Evolutionary conservation across 2,113 vertebrate species (phyloP).

Genomic region (Cnemophilus loriae): DNA sequence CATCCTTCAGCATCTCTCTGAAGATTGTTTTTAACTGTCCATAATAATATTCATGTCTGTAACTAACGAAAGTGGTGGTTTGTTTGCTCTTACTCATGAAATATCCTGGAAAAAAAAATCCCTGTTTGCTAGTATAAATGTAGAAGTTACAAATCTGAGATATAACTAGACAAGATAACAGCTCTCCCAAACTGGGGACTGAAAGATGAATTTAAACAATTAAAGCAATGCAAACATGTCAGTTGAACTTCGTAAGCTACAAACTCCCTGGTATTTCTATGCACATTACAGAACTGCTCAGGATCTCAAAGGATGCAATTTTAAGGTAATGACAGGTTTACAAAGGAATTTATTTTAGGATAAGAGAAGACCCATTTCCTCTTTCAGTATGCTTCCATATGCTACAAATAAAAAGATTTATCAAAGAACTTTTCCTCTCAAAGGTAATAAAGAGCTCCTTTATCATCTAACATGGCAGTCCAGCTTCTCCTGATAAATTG

Average conservation of each 20-base stretch:
- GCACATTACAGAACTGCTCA: neutral
- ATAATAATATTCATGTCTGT: neutral
- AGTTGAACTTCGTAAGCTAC: neutral
- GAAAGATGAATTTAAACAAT: neutral
- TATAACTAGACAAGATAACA: neutral
- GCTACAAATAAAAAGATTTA: neutral
- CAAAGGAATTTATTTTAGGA: conserved; percentile 4
- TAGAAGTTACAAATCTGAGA: neutral
- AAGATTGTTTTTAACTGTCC: neutral
- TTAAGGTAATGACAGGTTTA: conserved; percentile 35
- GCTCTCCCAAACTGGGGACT: neutral
- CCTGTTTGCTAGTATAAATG: neutral
- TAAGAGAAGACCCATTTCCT: neutral
- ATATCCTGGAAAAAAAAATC: neutral
- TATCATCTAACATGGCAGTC: neutral
- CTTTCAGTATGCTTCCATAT: neutral
- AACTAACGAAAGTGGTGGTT: rapidly evolving
- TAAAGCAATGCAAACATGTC: neutral
- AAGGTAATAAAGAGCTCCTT: neutral
- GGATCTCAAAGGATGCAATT: neutral
- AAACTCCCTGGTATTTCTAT: neutral
- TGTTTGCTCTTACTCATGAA: neutral
- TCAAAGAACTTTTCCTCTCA: neutral
- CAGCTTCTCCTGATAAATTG: neutral
- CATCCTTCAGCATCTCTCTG: neutral